phyloP scores from a whole-genome alignment of 2,888 invertebrate genomes.

The Linyphia triangularis region DNA sequence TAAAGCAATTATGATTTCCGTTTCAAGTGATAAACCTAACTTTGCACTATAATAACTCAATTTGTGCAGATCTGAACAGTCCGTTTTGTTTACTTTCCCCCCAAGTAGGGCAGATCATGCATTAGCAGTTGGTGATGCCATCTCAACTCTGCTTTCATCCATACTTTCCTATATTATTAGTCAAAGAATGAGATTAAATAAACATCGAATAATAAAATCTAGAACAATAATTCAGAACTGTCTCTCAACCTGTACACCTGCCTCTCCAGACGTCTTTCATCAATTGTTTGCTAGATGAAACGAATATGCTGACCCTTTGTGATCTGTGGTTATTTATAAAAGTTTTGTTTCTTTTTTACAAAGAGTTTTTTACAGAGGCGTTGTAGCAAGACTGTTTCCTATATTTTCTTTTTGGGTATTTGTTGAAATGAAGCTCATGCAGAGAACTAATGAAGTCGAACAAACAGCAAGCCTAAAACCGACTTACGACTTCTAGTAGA shows the following conservation, averaged over 20 bases:
- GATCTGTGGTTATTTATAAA: constrained; percentile 13
- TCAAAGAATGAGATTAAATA: not conserved
- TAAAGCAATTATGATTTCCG: not conserved
- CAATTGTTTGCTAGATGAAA: not conserved
- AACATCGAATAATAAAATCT: constrained; percentile 10
- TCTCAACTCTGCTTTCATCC: not conserved
- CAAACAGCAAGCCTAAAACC: too few species aligned
- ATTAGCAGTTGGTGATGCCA: not conserved
- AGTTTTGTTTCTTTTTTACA: not conserved
- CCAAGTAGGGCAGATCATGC: constrained; percentile 24
- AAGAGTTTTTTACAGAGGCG: not conserved
- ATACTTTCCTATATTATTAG: constrained; percentile 22
- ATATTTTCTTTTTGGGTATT: not conserved
- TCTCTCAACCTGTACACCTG: not conserved
- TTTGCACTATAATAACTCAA: constrained; percentile 1
- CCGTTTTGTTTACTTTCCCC: too few species aligned
- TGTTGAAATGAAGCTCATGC: not conserved
- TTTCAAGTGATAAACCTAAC: not conserved
- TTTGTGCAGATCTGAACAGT: too few species aligned
- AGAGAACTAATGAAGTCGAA: too few species aligned
- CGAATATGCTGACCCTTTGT: not conserved
- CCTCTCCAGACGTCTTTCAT: not conserved
- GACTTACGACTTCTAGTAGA: too few species aligned
- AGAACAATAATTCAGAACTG: constrained; percentile 10
- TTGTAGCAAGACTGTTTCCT: not conserved